Evolutionary conservation across 2,113 vertebrate genomes (phyloP).

Genomic region (Anarhynchus alexandrinus): DNA sequence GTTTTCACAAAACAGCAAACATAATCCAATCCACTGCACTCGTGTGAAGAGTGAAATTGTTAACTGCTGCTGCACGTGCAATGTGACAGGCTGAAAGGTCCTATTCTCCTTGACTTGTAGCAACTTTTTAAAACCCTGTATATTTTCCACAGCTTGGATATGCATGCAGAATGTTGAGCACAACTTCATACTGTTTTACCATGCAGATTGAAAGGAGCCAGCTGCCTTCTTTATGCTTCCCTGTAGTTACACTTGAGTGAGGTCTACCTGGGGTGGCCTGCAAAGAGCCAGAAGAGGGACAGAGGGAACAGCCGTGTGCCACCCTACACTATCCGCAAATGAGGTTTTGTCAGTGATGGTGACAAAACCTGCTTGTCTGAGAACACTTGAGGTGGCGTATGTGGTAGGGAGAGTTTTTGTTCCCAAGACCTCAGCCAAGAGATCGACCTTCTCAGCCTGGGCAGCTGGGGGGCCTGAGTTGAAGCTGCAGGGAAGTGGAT

Average conservation of each 20-base stretch:
- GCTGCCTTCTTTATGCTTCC: neutral
- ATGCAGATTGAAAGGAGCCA: neutral
- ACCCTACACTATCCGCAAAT: fast-evolving
- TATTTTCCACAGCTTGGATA: neutral
- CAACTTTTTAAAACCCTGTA: neutral
- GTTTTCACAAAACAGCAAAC: neutral
- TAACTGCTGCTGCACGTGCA: neutral
- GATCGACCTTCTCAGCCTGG: neutral
- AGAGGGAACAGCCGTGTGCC: neutral
- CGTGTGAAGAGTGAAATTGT: neutral
- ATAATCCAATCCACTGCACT: neutral
- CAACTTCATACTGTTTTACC: neutral
- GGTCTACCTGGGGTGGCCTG: neutral
- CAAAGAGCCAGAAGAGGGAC: neutral
- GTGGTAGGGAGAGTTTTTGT: neutral
- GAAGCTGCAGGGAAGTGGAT: neutral
- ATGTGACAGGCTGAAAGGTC: neutral
- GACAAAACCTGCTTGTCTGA: neutral
- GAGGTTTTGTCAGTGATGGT: neutral
- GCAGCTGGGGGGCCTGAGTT: neutral
- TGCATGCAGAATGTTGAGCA: neutral
- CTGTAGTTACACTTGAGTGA: neutral
- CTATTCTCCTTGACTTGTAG: neutral
- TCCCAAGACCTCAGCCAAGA: neutral
- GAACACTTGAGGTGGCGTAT: neutral